phyloP scores from a whole-genome alignment of 1,140 invertebrate genomes.

The Caerostris extrusa region DNA sequence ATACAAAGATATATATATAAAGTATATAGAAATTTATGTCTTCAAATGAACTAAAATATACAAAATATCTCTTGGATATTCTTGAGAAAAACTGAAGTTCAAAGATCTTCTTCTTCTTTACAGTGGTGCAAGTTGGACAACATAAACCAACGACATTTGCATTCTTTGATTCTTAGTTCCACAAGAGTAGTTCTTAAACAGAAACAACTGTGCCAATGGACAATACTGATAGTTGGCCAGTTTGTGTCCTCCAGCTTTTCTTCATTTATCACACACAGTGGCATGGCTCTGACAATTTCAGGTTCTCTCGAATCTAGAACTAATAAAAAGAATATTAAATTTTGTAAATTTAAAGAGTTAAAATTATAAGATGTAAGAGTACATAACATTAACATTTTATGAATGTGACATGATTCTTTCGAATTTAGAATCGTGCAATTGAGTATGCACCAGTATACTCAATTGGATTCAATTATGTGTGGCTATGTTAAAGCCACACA shows the following conservation, averaged over 20 bases:
- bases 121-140: constrained; percentile 49
- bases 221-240: constrained; percentile 39
- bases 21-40: constrained; percentile 9
- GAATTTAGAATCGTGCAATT: too few relatives aligned
- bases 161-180: constrained; percentile 74
- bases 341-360: too few relatives aligned
- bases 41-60: constrained; percentile 25
- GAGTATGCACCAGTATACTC: too few relatives aligned
- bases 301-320: too few relatives aligned
- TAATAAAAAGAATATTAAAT: too few relatives aligned
- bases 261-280: constrained; percentile 49
- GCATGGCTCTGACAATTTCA: constrained; percentile 42
- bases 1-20: neutral
- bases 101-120: constrained; percentile 26
- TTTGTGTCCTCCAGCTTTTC: constrained; percentile 59
- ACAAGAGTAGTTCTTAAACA: constrained; percentile 59
- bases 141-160: constrained; percentile 61
- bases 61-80: constrained; percentile 11
- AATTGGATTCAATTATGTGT: neutral
- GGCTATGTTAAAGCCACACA: neutral
- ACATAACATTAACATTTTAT: too few relatives aligned
- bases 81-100: constrained; percentile 51
- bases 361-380: too few relatives aligned
- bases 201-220: constrained; percentile 62
- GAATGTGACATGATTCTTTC: too few relatives aligned